Evolutionary conservation across 2,888 invertebrate species (phyloP), one percentile per base, ranked within the genome.

Genomic region (Cyrtodaria siliqua): DNA sequence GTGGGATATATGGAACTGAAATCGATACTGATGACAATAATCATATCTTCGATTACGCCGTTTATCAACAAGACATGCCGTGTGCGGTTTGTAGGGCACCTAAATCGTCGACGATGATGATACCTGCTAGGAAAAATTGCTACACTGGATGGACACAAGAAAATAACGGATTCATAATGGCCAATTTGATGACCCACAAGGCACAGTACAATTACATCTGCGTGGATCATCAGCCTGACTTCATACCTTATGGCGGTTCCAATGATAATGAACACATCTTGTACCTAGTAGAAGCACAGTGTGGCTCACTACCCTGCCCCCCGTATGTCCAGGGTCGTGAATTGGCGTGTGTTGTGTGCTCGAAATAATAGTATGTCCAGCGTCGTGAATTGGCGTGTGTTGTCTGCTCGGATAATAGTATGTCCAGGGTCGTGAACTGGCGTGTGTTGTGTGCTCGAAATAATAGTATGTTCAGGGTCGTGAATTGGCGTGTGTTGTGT

Each of bases 51-150:
- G 1, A 47, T 12, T 23, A 52, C 18, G 24, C 20, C 29, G 26
- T 52, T 4, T 38, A 63, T 18, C 52, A 63, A 24, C 63, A 63
- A 42, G 63, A 63, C 26, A 63, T 63, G 63, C 63, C 63, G 23
- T 63, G 63, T 23, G 52, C 53, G 23, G 63, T 63, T 1, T 63
- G 63, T 38, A 27, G 63, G 12, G 14, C 53, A n/a, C 38, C 14
- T 12, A 38, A 14, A 18, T 26, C 52, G 1, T 23, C 53, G 0
- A n/a, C 52, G 1, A 12, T 63, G 18, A 53, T 63, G 63, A 63
- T 63, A 6, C 63, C 63, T 0, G 52, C 24, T 4, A 6, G 63
- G 16, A 53, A 23, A 12, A 18, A 33, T n/a, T 63, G 63, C n/a
- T 63, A 63, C 38, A 2, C 63, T 24, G 63, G 63, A 12, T 63